Evolutionary conservation across 2,888 invertebrate species (phyloP).

Genomic region (Camptogramma bilineatum): DNA sequence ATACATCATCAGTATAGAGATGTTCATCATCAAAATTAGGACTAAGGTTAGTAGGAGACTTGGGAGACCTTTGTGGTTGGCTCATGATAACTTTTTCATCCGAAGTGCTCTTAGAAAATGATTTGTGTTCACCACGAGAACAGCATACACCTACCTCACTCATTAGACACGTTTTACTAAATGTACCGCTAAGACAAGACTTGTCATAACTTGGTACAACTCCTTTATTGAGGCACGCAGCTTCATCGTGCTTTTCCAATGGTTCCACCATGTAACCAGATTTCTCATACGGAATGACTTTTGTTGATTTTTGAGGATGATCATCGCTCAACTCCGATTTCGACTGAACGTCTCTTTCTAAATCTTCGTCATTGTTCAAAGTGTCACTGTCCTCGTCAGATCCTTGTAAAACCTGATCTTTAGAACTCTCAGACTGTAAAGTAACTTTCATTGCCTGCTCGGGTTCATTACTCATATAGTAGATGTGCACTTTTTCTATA

Average conservation of each 20-base stretch:
- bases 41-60: constrained; percentile 86
- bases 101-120: constrained; percentile 70
- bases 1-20: constrained; percentile 86
- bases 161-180: constrained; percentile 78
- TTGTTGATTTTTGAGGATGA: constrained; percentile 65
- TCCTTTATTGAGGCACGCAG: constrained; percentile 69
- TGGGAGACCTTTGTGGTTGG: constrained; percentile 86
- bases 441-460: constrained; percentile 92
- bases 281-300: constrained; percentile 79
- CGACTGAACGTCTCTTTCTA: constrained; percentile 82
- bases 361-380: constrained; percentile 87
- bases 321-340: constrained; percentile 75
- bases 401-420: constrained; percentile 85
- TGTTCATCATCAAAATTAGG: constrained; percentile 87
- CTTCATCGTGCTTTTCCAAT: constrained; percentile 72
- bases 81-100: constrained; percentile 85
- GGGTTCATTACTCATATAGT: constrained; percentile 90
- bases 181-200: constrained; percentile 78
- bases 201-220: constrained; percentile 79
- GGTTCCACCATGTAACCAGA: constrained; percentile 83
- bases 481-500: constrained; percentile 92
- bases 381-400: constrained; percentile 90
- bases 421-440: constrained; percentile 88
- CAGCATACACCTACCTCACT: constrained; percentile 79
- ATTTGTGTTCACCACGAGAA: constrained; percentile 72